Evolutionary conservation across 2,888 invertebrate species (phyloP), one percentile per base, ranked within the genome.

Genomic region (Stegana nigrithorax): DNA sequence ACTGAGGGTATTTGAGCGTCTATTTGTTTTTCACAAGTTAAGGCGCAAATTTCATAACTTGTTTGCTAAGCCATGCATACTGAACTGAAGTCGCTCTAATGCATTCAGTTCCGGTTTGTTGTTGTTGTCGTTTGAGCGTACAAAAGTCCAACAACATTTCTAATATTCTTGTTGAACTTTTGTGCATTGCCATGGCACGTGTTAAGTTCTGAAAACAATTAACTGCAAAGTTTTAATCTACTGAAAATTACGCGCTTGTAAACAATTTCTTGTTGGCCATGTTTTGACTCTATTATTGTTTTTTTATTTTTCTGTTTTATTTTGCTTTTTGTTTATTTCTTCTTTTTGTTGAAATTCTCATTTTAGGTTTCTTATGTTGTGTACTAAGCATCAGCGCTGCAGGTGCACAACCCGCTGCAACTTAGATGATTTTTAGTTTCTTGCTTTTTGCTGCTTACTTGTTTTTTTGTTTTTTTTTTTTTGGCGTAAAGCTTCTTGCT

Each of bases 141-240:
- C n/a, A n/a, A n/a, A n/a, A n/a, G n/a, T n/a, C n/a, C n/a, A n/a
- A n/a, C n/a, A n/a, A n/a, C n/a, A n/a, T n/a, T n/a, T n/a, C n/a
- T n/a, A n/a, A n/a, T n/a, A n/a, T n/a, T n/a, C n/a, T n/a, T n/a
- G n/a, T n/a, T n/a, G n/a, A n/a, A n/a, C n/a, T n/a, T n/a, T n/a
- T n/a, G n/a, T n/a, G n/a, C n/a, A n/a, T n/a, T n/a, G n/a, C n/a
- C n/a, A n/a, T n/a, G n/a, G n/a, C 14, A 29, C 57, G 79, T 73
- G 71, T 60, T 50, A 58, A 59, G 68, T 68, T 77, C 70, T 66
- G 63, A 65, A 78, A 78, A 75, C 77, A 78, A 80, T 78, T 79
- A 80, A 72, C 71, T 66, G 63, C 55, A 51, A 61, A 71, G 73
- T 69, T 68, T 74, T 72, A 60, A 65, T 56, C 59, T 59, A 47